A percentile compares a stretch with the other conserved stretches of the same genome.
Conservation (phyloP, 2,797 vertebrate species). For the Muscicapa comitata region DNA sequence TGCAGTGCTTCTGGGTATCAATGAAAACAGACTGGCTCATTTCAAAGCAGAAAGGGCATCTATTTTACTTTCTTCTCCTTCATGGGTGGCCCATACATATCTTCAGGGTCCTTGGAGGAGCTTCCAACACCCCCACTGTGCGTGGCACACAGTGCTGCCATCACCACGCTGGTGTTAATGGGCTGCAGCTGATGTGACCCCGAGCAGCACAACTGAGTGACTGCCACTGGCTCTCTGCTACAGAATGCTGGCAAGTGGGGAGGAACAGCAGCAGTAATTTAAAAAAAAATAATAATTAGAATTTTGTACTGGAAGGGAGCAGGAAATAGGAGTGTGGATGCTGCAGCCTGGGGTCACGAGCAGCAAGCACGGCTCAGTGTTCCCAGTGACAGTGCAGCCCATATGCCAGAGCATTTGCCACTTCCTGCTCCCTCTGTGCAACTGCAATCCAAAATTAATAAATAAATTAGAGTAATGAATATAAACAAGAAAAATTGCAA, state of each 20-base stretch:
- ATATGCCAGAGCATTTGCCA: slow-evolving; percentile 45
- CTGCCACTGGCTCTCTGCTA: neutral
- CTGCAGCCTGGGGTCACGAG: neutral
- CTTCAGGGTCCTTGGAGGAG: slow-evolving; percentile 13
- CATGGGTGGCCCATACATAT: slow-evolving; percentile 7
- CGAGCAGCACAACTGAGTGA: neutral
- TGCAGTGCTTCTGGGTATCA: slow-evolving; percentile 30
- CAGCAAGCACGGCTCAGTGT: fast-evolving
- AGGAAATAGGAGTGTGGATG: neutral
- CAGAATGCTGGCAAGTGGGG: neutral
- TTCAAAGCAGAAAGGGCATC: slow-evolving; percentile 7
- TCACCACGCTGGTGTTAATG: neutral
- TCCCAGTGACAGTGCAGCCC: neutral
- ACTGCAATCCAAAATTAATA: slow-evolving; percentile 27
- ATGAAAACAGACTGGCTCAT: slow-evolving; percentile 17
- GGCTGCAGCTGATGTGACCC: neutral
- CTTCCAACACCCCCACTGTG: neutral
- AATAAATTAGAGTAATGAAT: slow-evolving; percentile 17
- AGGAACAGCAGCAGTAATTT: neutral
- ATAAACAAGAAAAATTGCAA: neutral
- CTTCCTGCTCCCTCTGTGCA: neutral
- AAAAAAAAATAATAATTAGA: neutral
- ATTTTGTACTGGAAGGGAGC: neutral
- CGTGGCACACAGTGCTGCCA: neutral
- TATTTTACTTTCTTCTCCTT: neutral